These are phyloP conservation scores for Sinopyrophorus schimmeli DNA, from an alignment of 2,888 invertebrate species.

Conservation along the genomic window DNA sequence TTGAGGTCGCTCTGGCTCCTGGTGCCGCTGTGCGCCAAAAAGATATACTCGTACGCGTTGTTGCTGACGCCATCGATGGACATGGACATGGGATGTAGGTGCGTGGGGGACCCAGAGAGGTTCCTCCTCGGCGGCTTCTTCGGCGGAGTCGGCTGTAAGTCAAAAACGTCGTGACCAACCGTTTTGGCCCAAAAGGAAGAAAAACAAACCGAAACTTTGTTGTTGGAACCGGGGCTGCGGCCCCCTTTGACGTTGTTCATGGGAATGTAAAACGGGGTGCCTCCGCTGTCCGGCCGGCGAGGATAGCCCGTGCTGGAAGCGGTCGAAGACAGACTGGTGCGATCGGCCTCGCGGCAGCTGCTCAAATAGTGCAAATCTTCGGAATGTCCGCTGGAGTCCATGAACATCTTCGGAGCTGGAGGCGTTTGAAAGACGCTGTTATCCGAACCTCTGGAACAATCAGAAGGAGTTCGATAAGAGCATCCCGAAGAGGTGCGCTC, in stretches of 20 bases:
- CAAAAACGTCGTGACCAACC: constrained; percentile 2
- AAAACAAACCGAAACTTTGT: constrained; percentile 64
- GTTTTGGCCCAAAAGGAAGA: constrained; percentile 1
- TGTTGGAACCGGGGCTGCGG: constrained; percentile 63
- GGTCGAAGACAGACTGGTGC: constrained; percentile 64
- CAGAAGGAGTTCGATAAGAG: constrained; percentile 49
- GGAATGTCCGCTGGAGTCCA: constrained; percentile 61
- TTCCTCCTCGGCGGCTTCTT: constrained; percentile 88
- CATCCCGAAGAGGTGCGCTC: constrained; percentile 43
- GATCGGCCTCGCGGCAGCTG: constrained; percentile 61
- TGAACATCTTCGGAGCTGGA: constrained; percentile 59
- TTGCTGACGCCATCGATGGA: constrained; percentile 64
- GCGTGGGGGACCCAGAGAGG: constrained; percentile 84
- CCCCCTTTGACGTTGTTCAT: constrained; percentile 60
- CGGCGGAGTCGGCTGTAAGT: constrained; percentile 75
- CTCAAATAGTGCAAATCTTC: constrained; percentile 59
- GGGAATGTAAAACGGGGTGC: constrained; percentile 60
- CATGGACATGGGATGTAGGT: constrained; percentile 63
- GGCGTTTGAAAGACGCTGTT: constrained; percentile 62
- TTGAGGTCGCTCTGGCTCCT: constrained; percentile 73
- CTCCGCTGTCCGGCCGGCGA: constrained; percentile 57
- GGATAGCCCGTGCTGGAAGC: constrained; percentile 63
- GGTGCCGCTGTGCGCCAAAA: constrained; percentile 67
- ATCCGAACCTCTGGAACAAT: constrained; percentile 60
- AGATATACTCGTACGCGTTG: constrained; percentile 65